A percentile compares a stretch with the other conserved stretches of the same genome.
These are phyloP conservation scores for Chiridota heheva DNA, from an alignment of 35 echinoderm and acorn worm genomes.

Conservation along the genomic window DNA sequence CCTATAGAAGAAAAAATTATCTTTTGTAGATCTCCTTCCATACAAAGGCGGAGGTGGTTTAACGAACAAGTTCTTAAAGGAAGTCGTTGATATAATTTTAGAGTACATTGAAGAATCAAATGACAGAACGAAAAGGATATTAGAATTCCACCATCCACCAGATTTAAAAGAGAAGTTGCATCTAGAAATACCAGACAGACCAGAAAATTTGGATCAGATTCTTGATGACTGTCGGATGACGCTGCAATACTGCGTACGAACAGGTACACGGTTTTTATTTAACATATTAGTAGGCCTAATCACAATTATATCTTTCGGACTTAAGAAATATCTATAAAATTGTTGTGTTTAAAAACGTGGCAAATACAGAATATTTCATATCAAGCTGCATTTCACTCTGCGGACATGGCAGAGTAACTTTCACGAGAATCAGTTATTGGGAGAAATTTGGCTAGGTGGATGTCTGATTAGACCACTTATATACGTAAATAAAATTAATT, in stretches of 20 bases:
- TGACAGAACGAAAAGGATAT: conserved; percentile 63
- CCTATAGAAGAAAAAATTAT: no score
- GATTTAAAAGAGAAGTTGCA: conserved; percentile 91
- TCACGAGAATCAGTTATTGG: no score
- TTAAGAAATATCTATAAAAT: no score
- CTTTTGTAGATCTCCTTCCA: conserved; percentile 74
- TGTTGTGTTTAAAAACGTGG: no score
- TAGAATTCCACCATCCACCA: conserved; percentile 88
- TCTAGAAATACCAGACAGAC: conserved; percentile 88
- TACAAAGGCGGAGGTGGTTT: conserved; percentile 76
- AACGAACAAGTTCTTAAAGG: conserved; percentile 80
- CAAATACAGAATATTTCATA: no score
- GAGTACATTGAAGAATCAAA: conserved; percentile 80
- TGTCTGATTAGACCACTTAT: no score
- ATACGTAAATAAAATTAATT: no score
- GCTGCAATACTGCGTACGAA: conserved; percentile 85
- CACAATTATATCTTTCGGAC: no score
- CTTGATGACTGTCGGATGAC: conserved; percentile 84
- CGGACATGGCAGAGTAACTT: no score
- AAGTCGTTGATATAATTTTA: conserved; percentile 69
- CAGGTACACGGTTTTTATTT: conserved; percentile 42
- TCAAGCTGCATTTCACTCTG: no score
- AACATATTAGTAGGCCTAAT: no score
- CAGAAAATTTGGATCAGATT: conserved; percentile 92
- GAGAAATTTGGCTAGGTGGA: no score